Evolutionary conservation across 92 coral and sea anemone species (phyloP), one percentile per base, ranked within the genome.

Genomic region (Paramuricea clavata): DNA sequence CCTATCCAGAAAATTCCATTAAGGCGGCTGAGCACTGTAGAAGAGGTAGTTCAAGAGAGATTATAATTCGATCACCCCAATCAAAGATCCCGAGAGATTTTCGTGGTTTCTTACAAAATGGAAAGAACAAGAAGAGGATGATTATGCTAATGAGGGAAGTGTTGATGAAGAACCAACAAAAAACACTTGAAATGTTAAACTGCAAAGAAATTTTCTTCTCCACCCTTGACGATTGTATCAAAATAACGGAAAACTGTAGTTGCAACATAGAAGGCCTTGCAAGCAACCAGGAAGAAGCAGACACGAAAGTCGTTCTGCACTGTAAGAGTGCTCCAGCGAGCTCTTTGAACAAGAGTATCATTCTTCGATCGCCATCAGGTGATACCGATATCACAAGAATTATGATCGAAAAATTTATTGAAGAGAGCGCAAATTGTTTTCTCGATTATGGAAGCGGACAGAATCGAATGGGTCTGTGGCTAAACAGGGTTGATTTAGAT

Each of bases 61-160:
- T 76, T 76, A 27, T 1, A 11, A 76, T 50, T 52, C 34, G 43
- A 52, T 76, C 82, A 5, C 64, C 64, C 5, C 19, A 56, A 77
- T 77, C 82, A 50, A 77, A 77, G 77, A 71, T 36, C 1, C 77
- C 49, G 1, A 42, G 81, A 9, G 62, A 75, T 75, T 75, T 49
- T 16, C 2, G 5, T 49, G 61, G 1, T 0, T 75, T 75, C 39
- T 47, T 75, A 75, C 2, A 75, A 26, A 75, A 75, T 75, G 81
- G 81, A 11, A 49, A 71, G 54, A 71, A 71, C 10, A 71, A 71
- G 10, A 71, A 1, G 27, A 35, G 77, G 13, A 5, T 71, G 77
- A 43, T 32, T 3, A 1, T 32, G 54, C 21, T 71, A 43, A 71
- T 71, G 77, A 35, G 5, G 32, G 77, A 71, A 0, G 77, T 71